Evolutionary conservation across 92 coral and sea anemone species (phyloP).

Genomic region (Nematostella vectensis): DNA sequence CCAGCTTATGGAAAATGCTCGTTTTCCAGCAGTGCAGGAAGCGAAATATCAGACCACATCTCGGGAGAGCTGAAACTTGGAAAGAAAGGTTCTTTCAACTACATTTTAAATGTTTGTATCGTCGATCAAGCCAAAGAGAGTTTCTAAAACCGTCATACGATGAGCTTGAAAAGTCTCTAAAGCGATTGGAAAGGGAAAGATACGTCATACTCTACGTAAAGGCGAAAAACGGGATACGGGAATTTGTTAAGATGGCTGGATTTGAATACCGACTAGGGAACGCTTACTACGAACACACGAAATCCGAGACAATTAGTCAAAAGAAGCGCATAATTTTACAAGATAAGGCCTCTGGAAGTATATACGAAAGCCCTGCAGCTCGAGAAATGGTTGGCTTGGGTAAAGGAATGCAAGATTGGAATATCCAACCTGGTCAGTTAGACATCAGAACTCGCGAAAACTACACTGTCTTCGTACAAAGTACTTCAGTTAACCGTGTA

Average conservation of each 20-base stretch:
- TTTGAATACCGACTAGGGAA: constrained; percentile 27
- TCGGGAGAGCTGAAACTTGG: constrained; percentile 61
- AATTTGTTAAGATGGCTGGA: constrained; percentile 40
- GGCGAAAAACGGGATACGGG: constrained; percentile 35
- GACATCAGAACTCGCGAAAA: constrained; percentile 27
- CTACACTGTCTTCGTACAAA: constrained; percentile 51
- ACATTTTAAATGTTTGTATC: constrained; percentile 36
- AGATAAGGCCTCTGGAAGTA: constrained; percentile 26
- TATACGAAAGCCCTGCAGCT: constrained; percentile 44
- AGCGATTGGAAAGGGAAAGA: constrained; percentile 20
- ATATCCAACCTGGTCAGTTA: constrained; percentile 52
- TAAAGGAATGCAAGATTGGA: constrained; percentile 56
- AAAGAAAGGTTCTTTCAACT: constrained; percentile 44
- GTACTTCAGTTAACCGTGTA: constrained; percentile 58
- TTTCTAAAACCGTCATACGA: constrained; percentile 25
- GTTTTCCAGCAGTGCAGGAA: constrained; percentile 25
- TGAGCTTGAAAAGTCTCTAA: constrained; percentile 19
- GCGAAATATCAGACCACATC: constrained; percentile 39
- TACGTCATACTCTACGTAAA: constrained; percentile 22
- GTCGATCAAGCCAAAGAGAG: constrained; percentile 24
- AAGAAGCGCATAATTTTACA: constrained; percentile 51
- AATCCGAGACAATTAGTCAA: constrained; percentile 57
- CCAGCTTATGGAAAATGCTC: constrained; percentile 50
- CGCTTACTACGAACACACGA: constrained; percentile 63
- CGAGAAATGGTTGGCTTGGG: constrained; percentile 44